A percentile compares a stretch with the other conserved stretches of the same genome.
These are phyloP conservation scores for Parnassius glacialis DNA, from an alignment of 2,888 invertebrate genomes.

Conservation along the genomic window DNA sequence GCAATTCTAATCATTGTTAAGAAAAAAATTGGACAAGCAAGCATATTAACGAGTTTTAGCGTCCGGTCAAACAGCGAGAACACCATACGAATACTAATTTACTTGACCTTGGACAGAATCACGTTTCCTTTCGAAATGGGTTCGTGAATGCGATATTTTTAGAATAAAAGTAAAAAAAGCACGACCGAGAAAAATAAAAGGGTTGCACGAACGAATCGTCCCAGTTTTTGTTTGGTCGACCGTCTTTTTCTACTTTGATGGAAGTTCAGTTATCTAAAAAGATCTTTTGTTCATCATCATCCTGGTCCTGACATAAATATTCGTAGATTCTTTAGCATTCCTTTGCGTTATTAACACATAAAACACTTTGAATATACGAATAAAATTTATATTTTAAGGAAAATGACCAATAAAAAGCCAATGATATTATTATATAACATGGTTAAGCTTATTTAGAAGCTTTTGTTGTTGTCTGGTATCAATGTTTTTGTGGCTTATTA, in stretches of 20 bases:
- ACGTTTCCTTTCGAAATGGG: slow-evolving; percentile 81
- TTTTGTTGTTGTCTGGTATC: too few species aligned
- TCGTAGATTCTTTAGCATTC: slow-evolving; percentile 10
- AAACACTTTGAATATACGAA: too few species aligned
- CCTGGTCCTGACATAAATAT: slow-evolving; percentile 35
- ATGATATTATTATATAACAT: too few species aligned
- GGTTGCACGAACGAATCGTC: slow-evolving; percentile 67
- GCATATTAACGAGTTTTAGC: slow-evolving; percentile 74
- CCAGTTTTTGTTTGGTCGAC: slow-evolving; percentile 62
- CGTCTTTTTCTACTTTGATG: slow-evolving; percentile 60
- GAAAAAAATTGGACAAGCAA: slow-evolving; percentile 59
- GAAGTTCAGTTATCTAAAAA: slow-evolving; percentile 52
- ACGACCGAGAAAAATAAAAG: slow-evolving; percentile 69
- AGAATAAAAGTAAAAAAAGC: slow-evolving; percentile 76
- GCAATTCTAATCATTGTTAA: slow-evolving; percentile 65
- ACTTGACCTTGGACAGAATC: slow-evolving; percentile 74
- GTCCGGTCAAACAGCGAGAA: slow-evolving; percentile 72
- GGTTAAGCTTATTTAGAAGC: too few species aligned
- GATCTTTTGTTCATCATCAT: slow-evolving; percentile 41
- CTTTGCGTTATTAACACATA: too few species aligned
- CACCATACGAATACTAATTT: slow-evolving; percentile 76
- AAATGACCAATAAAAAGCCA: too few species aligned
- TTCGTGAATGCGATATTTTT: slow-evolving; percentile 78
- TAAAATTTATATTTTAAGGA: too few species aligned
- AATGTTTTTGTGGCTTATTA: too few species aligned